Evolutionary conservation across 1,140 invertebrate species (phyloP), one percentile per base, ranked within the genome.

Genomic region (Phthorimaea operculella): DNA sequence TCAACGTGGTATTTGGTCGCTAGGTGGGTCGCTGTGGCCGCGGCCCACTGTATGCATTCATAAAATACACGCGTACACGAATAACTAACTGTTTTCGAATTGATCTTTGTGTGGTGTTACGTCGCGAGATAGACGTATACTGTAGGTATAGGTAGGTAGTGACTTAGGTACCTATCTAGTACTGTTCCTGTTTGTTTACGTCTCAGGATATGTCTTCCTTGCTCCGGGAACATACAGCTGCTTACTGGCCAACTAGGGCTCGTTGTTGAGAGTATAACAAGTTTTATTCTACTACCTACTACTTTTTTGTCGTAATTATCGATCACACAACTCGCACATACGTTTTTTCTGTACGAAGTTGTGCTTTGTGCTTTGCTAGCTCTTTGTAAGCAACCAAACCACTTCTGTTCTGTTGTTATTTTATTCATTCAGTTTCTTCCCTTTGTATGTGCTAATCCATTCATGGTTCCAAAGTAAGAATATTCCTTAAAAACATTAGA

Each of bases 281-380:
- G 21, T 28, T 28, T 28, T 28, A 28, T 28, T 28, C 6, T 28
- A 28, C 21, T 28, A 28, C 21, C 21, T 28, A 49, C 11, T 53
- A 17, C 51, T 50, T 56, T 52, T 53, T 56, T 56, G 57, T 55
- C 36, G 33, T 7, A 42, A 53, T 11, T 53, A 56, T 60, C 58
- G 54, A 60, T 56, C n/a, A 47, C 11, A 47, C 44, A 47, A 47
- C 8, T 39, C 36, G 36, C 6, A 28, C 2, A 6, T 28, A 28
- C 36, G 36, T 39, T 10, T 39, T n/a, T 39, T 39, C n/a, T 39
- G 8, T 39, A 12, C 10, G 36, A 4, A 5, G n/a, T n/a, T 3
- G 36, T 39, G 36, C n/a, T 39, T 39, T 28, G 21, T 28, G 21
- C 21, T 28, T 28, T 28, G 21, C 21, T 28, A 28, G 21, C 2